phyloP scores from a whole-genome alignment of 2,113 vertebrate species.

The Macrotus californicus region DNA sequence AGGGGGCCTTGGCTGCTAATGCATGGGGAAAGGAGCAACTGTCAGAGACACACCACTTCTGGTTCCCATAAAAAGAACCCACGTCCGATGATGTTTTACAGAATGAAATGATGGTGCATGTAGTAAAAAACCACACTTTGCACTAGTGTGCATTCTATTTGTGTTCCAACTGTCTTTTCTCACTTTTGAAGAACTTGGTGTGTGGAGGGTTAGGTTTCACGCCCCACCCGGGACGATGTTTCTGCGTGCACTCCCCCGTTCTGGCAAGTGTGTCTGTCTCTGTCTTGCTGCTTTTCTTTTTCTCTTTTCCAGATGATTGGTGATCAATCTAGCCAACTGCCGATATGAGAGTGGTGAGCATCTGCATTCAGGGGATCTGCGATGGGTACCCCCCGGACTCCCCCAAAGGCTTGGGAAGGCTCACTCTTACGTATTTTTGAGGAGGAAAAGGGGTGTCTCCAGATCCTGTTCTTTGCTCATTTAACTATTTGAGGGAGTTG shows the following conservation, averaged over 20 bases:
- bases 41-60: background rate
- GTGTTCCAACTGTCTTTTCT: background rate
- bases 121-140: background rate
- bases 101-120: background rate
- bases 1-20: background rate
- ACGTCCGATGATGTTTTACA: background rate
- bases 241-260: background rate
- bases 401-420: background rate
- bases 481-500: background rate
- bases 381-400: fast-evolving
- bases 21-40: background rate
- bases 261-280: slow-evolving; percentile 42
- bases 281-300: slow-evolving; percentile 73
- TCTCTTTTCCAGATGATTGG: slow-evolving; percentile 81
- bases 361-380: fast-evolving
- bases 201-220: background rate
- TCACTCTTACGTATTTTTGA: background rate
- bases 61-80: background rate
- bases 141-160: background rate
- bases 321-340: slow-evolving; percentile 78
- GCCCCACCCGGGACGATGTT: background rate
- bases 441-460: background rate
- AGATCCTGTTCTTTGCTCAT: background rate
- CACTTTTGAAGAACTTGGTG: background rate
- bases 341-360: slow-evolving; percentile 78